Base-by-base conservation (phyloP, 2,797 vertebrate genomes). In the Heteromormyrus szaboi region DNA sequence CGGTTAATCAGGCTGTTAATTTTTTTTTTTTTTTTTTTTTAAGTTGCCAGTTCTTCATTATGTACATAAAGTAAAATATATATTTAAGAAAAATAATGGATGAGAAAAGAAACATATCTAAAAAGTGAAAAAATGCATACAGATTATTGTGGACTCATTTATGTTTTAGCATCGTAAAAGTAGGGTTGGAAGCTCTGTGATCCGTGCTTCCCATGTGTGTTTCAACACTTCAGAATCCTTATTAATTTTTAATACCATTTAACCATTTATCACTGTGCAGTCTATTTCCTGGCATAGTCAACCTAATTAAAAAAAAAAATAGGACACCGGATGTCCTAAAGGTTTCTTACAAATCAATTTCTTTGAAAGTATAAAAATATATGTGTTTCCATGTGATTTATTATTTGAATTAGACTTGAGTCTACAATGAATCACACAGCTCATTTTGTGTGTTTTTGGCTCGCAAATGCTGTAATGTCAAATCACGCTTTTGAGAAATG, bases 1-100 rank as follows among this genome's bases (percentile, higher is more conserved):
- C 72, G 93, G 89, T 95, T 96, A 95, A 95, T 95, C 91, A 94
- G 93, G 90, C 85, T 94, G 92, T 91, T 95, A 93, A 95, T 96
- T 90, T 96, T 29, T 37, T 68, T 95, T 94, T 94, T 56, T 2
- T 68, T 12, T 94, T 17, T 88, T 72, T 76, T 88, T 95, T 94
- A 92, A 93, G 91, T 94, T 94, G 91, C 92, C 92, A 93, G 89
- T 93, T 93, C 92, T 92, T 95, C 95, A 96, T 95, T 95, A 91
- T 87, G 89, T 85, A 91, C 92, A 90, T 94, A 95, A 94, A 93
- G 94, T 88, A 68, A 62, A 84, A 33, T 50, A 87, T 62, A 87
- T 14, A 87, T 81, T 59, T 79, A 84, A 65, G 68, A 41, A 81
- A 83, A 88, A 88, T 72, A 88, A 54, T 85, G 14, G 54, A 33